phyloP scores from a whole-genome alignment of 1,140 invertebrate genomes.

The Ericerus pela region DNA sequence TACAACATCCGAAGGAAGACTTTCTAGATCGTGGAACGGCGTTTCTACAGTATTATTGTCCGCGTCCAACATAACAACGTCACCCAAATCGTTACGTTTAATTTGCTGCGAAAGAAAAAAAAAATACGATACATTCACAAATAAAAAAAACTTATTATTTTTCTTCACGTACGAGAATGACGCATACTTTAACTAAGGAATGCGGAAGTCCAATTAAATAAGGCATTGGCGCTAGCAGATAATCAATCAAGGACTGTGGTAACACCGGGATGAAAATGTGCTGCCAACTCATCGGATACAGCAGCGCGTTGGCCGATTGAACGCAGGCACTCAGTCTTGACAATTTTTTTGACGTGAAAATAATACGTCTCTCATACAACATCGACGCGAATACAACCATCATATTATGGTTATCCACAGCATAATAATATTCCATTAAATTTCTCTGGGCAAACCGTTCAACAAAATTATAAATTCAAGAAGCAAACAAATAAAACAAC shows the following conservation, averaged over 20 bases:
- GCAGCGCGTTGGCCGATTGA: conserved; percentile 78
- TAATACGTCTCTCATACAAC: conserved; percentile 79
- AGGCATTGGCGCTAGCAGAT: conserved; percentile 84
- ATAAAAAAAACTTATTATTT: too few species aligned
- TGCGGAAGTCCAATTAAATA: conserved; percentile 85
- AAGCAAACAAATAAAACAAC: neutral
- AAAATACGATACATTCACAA: neutral
- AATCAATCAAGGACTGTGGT: conserved; percentile 73
- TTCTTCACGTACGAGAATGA: neutral
- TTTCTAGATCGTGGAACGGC: conserved; percentile 75
- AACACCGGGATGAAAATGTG: conserved; percentile 88
- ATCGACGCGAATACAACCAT: conserved; percentile 85
- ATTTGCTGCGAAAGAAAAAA: conserved; percentile 40
- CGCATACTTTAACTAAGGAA: conserved; percentile 56
- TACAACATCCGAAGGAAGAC: conserved; percentile 66
- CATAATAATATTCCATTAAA: conserved; percentile 89
- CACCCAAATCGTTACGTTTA: conserved; percentile 61
- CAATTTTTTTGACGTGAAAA: conserved; percentile 73
- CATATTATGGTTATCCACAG: conserved; percentile 82
- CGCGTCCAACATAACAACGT: conserved; percentile 80
- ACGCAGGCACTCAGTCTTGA: conserved; percentile 81
- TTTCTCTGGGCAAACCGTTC: conserved; percentile 71
- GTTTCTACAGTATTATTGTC: conserved; percentile 70
- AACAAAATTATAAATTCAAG: conserved; percentile 31
- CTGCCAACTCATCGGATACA: conserved; percentile 97